Evolutionary conservation across 2,113 vertebrate species (phyloP).

Genomic region (Tympanuchus pallidicinctus): DNA sequence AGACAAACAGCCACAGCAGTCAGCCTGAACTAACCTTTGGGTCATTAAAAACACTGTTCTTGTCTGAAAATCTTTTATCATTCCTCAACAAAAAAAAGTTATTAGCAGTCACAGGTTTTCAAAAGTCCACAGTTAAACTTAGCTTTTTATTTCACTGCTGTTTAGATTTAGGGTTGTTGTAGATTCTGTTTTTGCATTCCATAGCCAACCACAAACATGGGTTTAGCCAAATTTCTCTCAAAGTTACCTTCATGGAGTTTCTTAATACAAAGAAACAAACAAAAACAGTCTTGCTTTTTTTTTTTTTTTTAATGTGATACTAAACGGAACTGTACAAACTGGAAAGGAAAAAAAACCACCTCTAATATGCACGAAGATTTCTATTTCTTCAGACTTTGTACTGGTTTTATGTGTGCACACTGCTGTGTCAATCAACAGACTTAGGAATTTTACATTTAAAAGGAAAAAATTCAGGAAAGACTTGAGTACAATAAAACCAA

Average conservation of each 20-base stretch:
- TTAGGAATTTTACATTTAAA: background rate
- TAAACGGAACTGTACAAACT: background rate
- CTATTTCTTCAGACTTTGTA: background rate
- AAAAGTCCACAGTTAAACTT: background rate
- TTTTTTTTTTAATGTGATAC: background rate
- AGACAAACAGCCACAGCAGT: rapidly evolving
- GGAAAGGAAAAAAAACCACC: background rate
- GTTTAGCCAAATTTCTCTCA: rapidly evolving
- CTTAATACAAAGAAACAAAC: background rate
- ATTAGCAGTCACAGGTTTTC: background rate
- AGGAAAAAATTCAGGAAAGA: background rate
- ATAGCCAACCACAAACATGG: rapidly evolving
- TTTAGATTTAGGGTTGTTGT: rapidly evolving
- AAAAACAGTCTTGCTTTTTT: rapidly evolving
- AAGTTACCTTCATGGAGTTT: background rate
- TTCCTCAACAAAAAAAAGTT: background rate
- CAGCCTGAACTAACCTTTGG: background rate
- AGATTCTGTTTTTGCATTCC: background rate
- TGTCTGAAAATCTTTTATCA: background rate
- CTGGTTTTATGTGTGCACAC: background rate
- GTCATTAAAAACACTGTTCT: background rate
- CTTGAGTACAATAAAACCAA: background rate
- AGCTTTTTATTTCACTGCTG: rapidly evolving
- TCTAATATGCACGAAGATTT: background rate
- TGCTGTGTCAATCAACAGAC: background rate